Base-by-base conservation (phyloP, 2,888 invertebrate species). In the Cantharis rufa region DNA sequence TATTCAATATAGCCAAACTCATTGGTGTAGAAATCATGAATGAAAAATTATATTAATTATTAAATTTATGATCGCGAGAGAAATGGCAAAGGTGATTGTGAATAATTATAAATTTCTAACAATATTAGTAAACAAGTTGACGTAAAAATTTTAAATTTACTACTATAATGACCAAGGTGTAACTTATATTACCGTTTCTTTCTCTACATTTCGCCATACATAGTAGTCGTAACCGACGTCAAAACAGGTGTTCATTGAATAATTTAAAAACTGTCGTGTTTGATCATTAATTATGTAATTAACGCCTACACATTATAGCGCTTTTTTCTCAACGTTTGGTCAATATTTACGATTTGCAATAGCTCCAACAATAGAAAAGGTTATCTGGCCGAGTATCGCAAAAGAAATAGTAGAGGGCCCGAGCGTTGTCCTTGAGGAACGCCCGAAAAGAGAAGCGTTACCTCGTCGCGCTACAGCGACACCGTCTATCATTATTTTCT, bases 1-100 rank as follows among this genome's bases (percentile, higher is more conserved):
- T 27, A 76, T 76, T 76, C 62, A 76, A 76, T 72, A 76, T 63
- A 72, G 63, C 15, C 69, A 48, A 71, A 64, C 64, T 62, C 62
- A 63, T 75, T 75, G 75, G 71, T 71, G 75, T 61, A 69, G 69
- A 76, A 70, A 68, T 16, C 24, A 15, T 72, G 64, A 28, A 72
- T 64, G 28, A 62, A 24, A 72, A 48, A 48, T 48, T 48, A 48
- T 48, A 48, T n/a, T 48, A 48, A 48, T 48, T 48, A 48, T 48
- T 48, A n/a, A 48, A 48, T 48, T 48, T 48, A 48, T 48, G 48
- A 2, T n/a, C 48, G 1, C 48, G 48, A n/a, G n/a, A 48, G 48
- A 48, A 48, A 48, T 48, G n/a, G 48, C n/a, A 48, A 48, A 48
- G n/a, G 48, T 48, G 48, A 48, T 48, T 48, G 48, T 48, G 48